Conservation (phyloP, 2,888 invertebrate genomes). For the Pogonocherus hispidulus region DNA sequence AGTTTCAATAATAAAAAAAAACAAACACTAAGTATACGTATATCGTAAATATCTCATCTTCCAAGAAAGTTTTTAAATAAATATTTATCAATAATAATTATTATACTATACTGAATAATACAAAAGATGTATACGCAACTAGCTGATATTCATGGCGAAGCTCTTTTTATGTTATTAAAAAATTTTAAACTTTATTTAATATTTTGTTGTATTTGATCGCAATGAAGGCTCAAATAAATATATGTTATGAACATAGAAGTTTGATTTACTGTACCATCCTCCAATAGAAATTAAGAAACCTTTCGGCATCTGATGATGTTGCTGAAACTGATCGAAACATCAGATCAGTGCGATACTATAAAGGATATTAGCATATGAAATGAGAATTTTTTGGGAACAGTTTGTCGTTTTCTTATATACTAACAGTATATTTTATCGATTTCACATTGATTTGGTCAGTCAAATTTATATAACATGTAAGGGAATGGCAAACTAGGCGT, state of each 20-base stretch:
- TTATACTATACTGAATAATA: slow-evolving; percentile 75
- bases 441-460: no score
- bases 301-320: no score
- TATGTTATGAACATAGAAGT: slow-evolving; percentile 78
- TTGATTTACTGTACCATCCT: slow-evolving; percentile 40
- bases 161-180: slow-evolving; percentile 81
- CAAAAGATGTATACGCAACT: slow-evolving; percentile 82
- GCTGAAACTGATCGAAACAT: no score
- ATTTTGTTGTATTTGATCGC: slow-evolving; percentile 90
- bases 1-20: slow-evolving; percentile 64
- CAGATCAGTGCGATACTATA: no score
- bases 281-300: no score
- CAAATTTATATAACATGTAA: no score
- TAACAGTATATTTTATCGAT: no score
- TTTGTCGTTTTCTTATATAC: no score
- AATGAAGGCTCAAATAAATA: slow-evolving; percentile 90
- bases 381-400: no score
- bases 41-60: slow-evolving; percentile 76
- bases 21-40: slow-evolving; percentile 84
- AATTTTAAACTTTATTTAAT: slow-evolving; percentile 80
- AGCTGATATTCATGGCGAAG: slow-evolving; percentile 74
- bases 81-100: slow-evolving; percentile 69
- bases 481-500: no score
- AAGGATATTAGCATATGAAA: no score
- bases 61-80: slow-evolving; percentile 70